A percentile compares a stretch with the other conserved stretches of the same genome.
Evolutionary conservation across 1,140 invertebrate species (phyloP).

Genomic region (Drosophila auraria): DNA sequence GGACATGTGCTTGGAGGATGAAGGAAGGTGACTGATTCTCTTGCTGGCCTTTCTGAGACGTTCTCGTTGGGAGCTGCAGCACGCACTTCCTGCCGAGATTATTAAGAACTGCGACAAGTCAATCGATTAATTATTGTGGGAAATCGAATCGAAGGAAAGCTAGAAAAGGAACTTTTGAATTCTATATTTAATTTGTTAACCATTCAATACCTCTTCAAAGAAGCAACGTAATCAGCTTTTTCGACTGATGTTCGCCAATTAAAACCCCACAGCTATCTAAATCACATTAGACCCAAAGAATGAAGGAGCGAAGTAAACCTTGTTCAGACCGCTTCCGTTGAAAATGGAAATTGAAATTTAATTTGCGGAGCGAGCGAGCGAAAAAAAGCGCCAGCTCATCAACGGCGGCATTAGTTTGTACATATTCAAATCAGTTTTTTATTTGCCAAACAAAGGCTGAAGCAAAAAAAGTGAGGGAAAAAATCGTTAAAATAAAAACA

Average conservation of each 20-base stretch:
- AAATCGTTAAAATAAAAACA: conserved; percentile 80
- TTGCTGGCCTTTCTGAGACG: conserved; percentile 9
- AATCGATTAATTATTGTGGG: conserved; percentile 31
- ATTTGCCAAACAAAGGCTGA: conserved; percentile 29
- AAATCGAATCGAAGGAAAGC: conserved; percentile 1
- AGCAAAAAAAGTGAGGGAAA: conserved; percentile 29
- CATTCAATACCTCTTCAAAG: conserved; percentile 2
- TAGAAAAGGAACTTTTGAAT: neutral
- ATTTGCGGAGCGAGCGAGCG: conserved; percentile 46
- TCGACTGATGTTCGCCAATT: conserved; percentile 22
- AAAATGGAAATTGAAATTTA: conserved; percentile 77
- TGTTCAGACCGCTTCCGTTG: conserved; percentile 52
- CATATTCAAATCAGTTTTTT: conserved; percentile 77
- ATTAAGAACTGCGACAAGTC: conserved; percentile 19
- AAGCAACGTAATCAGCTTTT: conserved; percentile 6
- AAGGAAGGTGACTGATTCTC: conserved; percentile 22
- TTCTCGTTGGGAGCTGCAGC: conserved; percentile 21
- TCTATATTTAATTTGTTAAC: neutral
- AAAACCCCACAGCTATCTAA: conserved; percentile 38
- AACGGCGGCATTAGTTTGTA: conserved; percentile 74
- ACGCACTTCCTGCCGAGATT: conserved; percentile 42
- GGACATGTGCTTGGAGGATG: conserved; percentile 29
- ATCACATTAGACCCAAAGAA: conserved; percentile 37
- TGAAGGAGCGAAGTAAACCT: conserved; percentile 25
- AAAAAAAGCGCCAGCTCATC: conserved; percentile 57